Conservation (phyloP, 2,888 invertebrate species). For the Fragum sueziense region DNA sequence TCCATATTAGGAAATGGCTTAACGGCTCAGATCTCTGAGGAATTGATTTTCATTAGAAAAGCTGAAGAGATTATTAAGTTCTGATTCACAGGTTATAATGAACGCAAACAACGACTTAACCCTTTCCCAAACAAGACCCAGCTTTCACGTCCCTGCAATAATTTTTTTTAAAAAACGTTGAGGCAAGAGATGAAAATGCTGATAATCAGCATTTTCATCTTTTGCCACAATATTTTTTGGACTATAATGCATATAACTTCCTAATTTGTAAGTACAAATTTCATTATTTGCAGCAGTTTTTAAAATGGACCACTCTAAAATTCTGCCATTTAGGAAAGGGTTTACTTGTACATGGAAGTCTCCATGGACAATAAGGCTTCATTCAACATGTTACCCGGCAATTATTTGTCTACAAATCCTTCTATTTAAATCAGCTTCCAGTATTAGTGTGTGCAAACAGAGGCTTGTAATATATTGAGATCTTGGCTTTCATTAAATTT, state of each 20-base stretch:
- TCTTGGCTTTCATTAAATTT: no score
- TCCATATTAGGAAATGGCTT: neutral
- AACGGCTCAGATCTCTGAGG: neutral
- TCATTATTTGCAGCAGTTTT: no score
- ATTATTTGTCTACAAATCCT: no score
- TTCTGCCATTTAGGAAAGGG: no score
- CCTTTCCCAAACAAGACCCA: neutral
- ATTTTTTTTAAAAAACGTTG: neutral
- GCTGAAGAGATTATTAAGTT: neutral
- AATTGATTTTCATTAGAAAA: neutral
- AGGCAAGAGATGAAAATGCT: neutral
- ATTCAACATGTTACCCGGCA: no score
- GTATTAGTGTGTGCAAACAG: no score
- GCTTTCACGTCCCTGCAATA: neutral
- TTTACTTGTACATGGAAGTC: no score
- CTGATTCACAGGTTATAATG: neutral
- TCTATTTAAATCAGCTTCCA: no score
- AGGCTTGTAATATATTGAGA: no score
- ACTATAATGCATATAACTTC: no score
- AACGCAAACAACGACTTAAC: neutral
- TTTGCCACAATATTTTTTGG: neutral
- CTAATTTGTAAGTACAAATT: neutral
- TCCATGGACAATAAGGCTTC: no score
- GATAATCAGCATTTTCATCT: neutral
- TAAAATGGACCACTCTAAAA: no score